Evolutionary conservation across 2,797 vertebrate genomes (phyloP).

Genomic region (Hyperoplus immaculatus): DNA sequence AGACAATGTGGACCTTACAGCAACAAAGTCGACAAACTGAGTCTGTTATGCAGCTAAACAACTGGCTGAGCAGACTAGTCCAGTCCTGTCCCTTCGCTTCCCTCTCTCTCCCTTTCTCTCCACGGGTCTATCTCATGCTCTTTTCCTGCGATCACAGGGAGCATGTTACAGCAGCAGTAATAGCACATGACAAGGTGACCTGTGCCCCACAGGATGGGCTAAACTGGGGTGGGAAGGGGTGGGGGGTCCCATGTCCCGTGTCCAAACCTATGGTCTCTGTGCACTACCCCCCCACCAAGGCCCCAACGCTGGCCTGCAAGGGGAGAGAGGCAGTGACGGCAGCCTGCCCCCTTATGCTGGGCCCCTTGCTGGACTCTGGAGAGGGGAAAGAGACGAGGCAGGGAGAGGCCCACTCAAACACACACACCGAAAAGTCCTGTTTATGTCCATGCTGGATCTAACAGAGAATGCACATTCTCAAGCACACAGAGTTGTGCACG

Average conservation of each 20-base stretch:
- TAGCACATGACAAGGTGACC: conserved; percentile 86
- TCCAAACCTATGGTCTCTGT: conserved; percentile 81
- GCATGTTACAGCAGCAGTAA: conserved; percentile 78
- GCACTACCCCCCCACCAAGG: conserved; percentile 57
- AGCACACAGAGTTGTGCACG: conserved; percentile 29
- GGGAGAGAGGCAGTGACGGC: conserved; percentile 74
- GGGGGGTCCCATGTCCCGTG: conserved; percentile 79
- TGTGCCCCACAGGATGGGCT: conserved; percentile 84
- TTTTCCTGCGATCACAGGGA: conserved; percentile 74
- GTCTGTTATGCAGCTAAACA: conserved; percentile 74
- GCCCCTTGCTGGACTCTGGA: conserved; percentile 85
- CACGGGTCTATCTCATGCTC: conserved; percentile 69
- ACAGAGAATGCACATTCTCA: conserved; percentile 69
- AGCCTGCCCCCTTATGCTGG: conserved; percentile 83
- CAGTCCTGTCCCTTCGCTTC: conserved; percentile 74
- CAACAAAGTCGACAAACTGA: conserved; percentile 59
- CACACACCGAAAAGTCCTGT: conserved; percentile 75
- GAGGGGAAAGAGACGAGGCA: conserved; percentile 84
- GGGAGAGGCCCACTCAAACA: conserved; percentile 82
- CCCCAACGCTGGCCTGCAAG: conserved; percentile 74
- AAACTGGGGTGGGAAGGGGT: conserved; percentile 70
- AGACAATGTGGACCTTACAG: conserved; percentile 56
- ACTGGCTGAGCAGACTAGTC: conserved; percentile 76
- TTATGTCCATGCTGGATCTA: conserved; percentile 73
- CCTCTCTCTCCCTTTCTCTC: conserved; percentile 49